phyloP scores from a whole-genome alignment of 1,140 invertebrate genomes.

The Drosophila mayri region DNA sequence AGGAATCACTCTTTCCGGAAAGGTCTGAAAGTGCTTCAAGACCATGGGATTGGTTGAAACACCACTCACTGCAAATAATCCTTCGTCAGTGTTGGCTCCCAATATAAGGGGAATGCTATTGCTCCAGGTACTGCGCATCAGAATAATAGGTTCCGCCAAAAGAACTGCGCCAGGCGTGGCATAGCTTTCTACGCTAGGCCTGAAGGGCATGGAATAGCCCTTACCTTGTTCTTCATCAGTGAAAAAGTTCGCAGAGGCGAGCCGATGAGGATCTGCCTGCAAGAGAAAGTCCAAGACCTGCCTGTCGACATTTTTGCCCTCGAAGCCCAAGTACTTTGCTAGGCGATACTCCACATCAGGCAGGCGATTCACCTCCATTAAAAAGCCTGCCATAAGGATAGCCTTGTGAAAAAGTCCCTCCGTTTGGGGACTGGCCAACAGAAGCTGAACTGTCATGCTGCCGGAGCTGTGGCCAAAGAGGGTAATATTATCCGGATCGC shows the following conservation, averaged over 20 bases:
- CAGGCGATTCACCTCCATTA: conserved; percentile 55
- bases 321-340: conserved; percentile 69
- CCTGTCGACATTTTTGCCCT: conserved; percentile 55
- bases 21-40: neutral
- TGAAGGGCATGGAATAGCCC: conserved; percentile 3
- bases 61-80: neutral
- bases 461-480: conserved; percentile 86
- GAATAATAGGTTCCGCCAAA: conserved; percentile 31
- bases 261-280: conserved; percentile 29
- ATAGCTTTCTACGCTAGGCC: conserved; percentile 53
- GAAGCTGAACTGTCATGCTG: conserved; percentile 71
- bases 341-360: conserved; percentile 62
- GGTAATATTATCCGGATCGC: conserved; percentile 87
- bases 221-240: conserved; percentile 30
- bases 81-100: conserved; percentile 57
- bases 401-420: conserved; percentile 87
- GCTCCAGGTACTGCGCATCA: conserved; percentile 58
- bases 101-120: conserved; percentile 67
- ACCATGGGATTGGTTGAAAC: conserved; percentile 20
- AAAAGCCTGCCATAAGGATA: conserved; percentile 86
- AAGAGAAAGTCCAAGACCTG: conserved; percentile 47
- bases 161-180: conserved; percentile 39
- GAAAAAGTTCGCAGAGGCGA: conserved; percentile 38
- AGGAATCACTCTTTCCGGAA: conserved; percentile 51
- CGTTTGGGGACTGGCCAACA: conserved; percentile 68